Base-by-base conservation (phyloP, 2,113 vertebrate species). In the Carettochelys insculpta region DNA sequence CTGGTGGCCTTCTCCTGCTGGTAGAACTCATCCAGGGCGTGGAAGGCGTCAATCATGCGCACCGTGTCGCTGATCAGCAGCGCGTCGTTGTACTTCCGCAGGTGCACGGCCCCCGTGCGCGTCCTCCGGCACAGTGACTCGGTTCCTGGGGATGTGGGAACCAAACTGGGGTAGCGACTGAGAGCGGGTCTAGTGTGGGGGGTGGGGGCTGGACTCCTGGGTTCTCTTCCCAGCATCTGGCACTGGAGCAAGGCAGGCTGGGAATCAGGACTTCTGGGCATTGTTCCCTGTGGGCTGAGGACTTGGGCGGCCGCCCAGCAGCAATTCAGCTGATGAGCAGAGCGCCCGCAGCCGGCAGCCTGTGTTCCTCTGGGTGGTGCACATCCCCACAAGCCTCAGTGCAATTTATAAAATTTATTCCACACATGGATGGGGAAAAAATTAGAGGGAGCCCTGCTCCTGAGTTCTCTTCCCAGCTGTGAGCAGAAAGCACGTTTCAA, bases 31-130 rank as follows among this genome's bases (percentile, higher is more conserved):
- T 96, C 84, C 24, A 99, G 97, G 45, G 86, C 90, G 8, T 38
- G 52, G 85, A 98, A 98, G 3, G 99, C 99, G 0, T 99, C 99
- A 12, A 96, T 83, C 94, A 98, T 98, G 3, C 98, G 95, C 86
- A 99, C 98, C 0, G 98, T 97, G 96, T 99, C 98, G 0, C 98
- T 98, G 95, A 99, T 97, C 82, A 99, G 97, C 95, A 99, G 91
- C 0, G 99, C 98, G 0, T 99, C 98, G 1, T 99, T 99, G 96
- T 99, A 99, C 84, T 97, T 93, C 71, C 98, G 96, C 54, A 99
- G 98, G 96, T 99, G 98, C 22, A 98, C 78, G 0, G 98, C 98
- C 0, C 98, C 99, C 73, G 97, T 97, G 5, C 98, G 95, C 0
- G 75, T 90, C 90, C 92, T n/a, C 38, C 97, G 98, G 52, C 98